Evolutionary conservation across 2,797 vertebrate species (phyloP).

Genomic region (Labeo calbasu): DNA sequence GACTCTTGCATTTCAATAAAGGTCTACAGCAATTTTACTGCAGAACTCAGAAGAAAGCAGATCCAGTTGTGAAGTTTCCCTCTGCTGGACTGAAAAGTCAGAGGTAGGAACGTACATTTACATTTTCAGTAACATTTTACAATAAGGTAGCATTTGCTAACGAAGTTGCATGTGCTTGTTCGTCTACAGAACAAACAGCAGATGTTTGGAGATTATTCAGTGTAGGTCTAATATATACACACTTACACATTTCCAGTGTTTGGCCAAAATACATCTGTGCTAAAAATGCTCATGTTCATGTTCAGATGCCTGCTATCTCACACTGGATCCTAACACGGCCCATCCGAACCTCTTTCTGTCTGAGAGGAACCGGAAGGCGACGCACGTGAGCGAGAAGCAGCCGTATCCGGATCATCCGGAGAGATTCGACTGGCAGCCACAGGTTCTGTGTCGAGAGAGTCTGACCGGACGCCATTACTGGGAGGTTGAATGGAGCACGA

Average conservation of each 20-base stretch:
- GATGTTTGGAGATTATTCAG: not conserved
- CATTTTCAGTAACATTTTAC: not conserved
- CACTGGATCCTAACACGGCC: not conserved
- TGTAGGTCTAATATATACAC: not conserved
- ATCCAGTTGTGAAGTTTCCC: not conserved
- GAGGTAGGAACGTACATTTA: not conserved
- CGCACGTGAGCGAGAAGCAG: not conserved
- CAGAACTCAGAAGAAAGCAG: not conserved
- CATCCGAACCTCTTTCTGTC: not conserved
- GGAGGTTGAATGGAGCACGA: too few relatives aligned
- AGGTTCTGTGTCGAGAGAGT: too few relatives aligned
- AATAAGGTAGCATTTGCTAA: not conserved
- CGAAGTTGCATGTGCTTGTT: not conserved
- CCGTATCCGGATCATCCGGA: not conserved
- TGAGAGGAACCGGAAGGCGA: not conserved
- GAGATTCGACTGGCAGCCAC: conserved; percentile 3
- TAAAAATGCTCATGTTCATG: not conserved
- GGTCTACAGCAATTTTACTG: not conserved
- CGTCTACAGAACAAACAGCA: not conserved
- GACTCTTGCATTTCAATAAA: not conserved
- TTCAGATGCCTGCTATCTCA: not conserved
- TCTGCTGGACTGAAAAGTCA: not conserved
- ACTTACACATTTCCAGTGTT: not conserved
- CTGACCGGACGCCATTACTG: too few relatives aligned
- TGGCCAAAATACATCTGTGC: not conserved